Base-by-base conservation (phyloP, 2,797 vertebrate genomes). In the Denticeps clupeoides region DNA sequence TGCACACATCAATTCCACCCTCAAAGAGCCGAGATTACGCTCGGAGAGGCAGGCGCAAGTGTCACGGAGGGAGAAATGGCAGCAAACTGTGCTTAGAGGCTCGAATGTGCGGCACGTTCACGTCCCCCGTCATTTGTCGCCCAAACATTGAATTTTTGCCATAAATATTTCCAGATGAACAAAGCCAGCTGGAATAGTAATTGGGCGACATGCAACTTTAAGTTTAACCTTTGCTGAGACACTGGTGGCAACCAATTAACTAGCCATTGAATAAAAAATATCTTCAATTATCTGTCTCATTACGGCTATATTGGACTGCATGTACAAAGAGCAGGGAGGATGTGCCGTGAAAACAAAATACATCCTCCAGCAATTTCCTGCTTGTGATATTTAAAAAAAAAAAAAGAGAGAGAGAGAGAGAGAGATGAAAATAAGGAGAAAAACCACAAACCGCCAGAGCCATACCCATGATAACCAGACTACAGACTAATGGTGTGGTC, bases 261-360 rank as follows among this genome's bases (percentile, higher is more conserved):
- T 73, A 74, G 70, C 74, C 75, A 75, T 64, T 81, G 76, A 80
- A 82, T 77, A 78, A 72, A 80, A 84, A 82, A 78, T 71, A 77
- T 74, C 74, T 69, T 73, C 80, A 81, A 82, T 87, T 83, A 87
- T 83, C 75, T 81, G 75, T 87, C 79, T 82, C 79, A 85, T 85
- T 78, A 85, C 78, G 53, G 71, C 70, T 70, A 59, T 64, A 73
- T 68, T 73, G 72, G 69, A 61, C 67, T 70, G 75, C 73, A 63
- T 79, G 74, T 77, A 69, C 63, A 74, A 71, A 68, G 72, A 73
- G 71, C 64, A 63, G 52, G 59, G 52, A 70, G 21, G 61, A 71
- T 58, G 56, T 64, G 67, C 48, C 49, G 44, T 44, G 62, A 59
- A 72, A 64, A 66, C 53, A 75, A 56, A 64, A 50, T 37, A 45